Evolutionary conservation across 2,113 vertebrate genomes (phyloP), one percentile per base, ranked within the genome.

Genomic region (Craseonycteris thonglongyai): DNA sequence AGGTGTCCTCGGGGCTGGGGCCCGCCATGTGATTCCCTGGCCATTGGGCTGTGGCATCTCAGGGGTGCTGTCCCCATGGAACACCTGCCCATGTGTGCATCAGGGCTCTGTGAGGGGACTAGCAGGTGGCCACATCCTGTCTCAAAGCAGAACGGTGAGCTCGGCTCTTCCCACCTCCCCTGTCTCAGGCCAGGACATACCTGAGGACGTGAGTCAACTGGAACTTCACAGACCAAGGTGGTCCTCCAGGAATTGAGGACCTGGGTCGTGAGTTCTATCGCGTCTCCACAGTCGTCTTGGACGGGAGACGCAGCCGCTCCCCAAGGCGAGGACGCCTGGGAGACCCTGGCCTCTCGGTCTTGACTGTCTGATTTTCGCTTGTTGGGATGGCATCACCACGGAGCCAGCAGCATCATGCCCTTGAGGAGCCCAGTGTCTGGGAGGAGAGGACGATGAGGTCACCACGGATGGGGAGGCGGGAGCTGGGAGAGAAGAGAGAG

Each of bases 11-110:
- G 30, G 6, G 45, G 58, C 63, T 21, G 21, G 54, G n/a, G 4
- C 81, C 42, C 26, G 8, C 28, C 22, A 6, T 2, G 5, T 11
- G 71, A 18, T 3, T 0, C 22, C 10, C 65, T 2, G 33, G 38
- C 28, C 6, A 0, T 7, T 7, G 21, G 71, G 42, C 76, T 19
- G 22, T 5, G 42, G 22, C 12, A 6, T 6, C 51, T 54, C 56
- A 12, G 51, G n/a, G 59, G 7, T 11, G 9, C 80, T 12, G 5
- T 26, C 28, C 3, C 0, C 5, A 0, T 3, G n/a, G 40, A 51
- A 6, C 49, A n/a, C n/a, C n/a, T n/a, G n/a, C n/a, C n/a, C n/a
- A n/a, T 1, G 0, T 0, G 26, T 0, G 15, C 45, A 4, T n/a
- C n/a, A n/a, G n/a, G 18, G 66, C 28, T 0, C 56, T 7, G 12